Evolutionary conservation across 2,113 vertebrate genomes (phyloP), one percentile per base, ranked within the genome.

Genomic region (Eudyptes chrysolophus): DNA sequence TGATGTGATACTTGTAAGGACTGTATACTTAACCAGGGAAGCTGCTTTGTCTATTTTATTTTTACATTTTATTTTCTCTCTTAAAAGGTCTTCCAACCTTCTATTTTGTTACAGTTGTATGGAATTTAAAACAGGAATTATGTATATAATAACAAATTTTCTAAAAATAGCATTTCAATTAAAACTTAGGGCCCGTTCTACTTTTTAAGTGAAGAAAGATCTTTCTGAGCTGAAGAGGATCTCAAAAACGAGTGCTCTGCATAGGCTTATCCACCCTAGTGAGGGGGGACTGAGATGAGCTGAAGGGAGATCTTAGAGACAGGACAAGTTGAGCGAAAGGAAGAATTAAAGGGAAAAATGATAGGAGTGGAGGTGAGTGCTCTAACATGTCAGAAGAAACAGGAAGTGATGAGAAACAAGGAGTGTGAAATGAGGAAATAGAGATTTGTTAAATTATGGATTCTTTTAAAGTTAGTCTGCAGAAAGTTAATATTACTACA

Each of bases 191-290:
- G 30, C 10, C 29, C 17, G 4, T 79, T 75, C 18, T 84, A 5
- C 22, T 64, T 76, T 54, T 69, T 46, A 34, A 87, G 13, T 38
- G 30, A 72, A 49, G 13, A 66, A 0, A 0, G 0, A 27, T 62
- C 19, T 51, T 66, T 48, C 30, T 71, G 34, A 76, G 11, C 20
- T 60, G 48, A 29, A 64, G 24, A 66, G 19, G 49, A 48, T 84
- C 49, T 90, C 54, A 81, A 44, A 91, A 87, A n/a, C 20, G 10
- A 40, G 5, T 54, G 27, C 16, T 74, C 13, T 86, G 26, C 18
- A 38, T 66, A 32, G 32, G 32, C 4, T 83, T 88, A 30, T 0
- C 22, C 20, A 25, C 13, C 21, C 9, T 65, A 8, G 3, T 34
- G 2, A 38, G 1, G 4, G 26, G 29, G 6, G 5, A 52, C 44